Conservation (phyloP, 2,113 vertebrate species). For the Pandion haliaetus region DNA sequence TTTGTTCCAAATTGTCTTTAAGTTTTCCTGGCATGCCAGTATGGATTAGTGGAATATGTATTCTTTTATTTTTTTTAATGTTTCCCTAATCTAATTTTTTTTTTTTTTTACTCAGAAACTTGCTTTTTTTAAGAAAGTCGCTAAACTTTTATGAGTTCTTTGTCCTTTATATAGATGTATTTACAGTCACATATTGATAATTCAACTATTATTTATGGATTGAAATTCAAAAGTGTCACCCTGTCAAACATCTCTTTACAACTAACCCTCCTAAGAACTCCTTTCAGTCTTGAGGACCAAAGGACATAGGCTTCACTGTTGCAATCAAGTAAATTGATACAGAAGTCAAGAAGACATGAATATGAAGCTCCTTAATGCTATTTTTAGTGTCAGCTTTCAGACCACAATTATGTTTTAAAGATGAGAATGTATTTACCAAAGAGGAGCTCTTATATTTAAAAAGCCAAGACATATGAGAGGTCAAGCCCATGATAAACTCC, state of each 20-base stretch:
- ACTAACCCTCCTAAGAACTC: not conserved
- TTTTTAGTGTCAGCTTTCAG: slow-evolving; percentile 27
- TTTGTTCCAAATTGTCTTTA: slow-evolving; percentile 66
- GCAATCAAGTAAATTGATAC: slow-evolving; percentile 46
- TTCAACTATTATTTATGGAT: not conserved
- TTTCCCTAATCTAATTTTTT: not conserved
- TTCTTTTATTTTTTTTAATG: not conserved
- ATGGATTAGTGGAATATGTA: slow-evolving; percentile 33
- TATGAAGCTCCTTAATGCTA: slow-evolving; percentile 4
- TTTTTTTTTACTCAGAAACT: not conserved
- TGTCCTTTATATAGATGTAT: not conserved
- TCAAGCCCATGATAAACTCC: not conserved
- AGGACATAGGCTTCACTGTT: not conserved
- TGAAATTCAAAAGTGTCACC: not conserved
- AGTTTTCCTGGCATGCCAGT: slow-evolving; percentile 55
- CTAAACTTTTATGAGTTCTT: not conserved
- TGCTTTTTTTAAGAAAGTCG: not conserved
- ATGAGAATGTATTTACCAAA: not conserved
- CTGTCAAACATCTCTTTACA: not conserved
- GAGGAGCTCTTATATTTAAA: not conserved
- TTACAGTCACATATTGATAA: not conserved
- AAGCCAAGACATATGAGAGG: not conserved
- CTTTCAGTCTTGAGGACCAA: not conserved
- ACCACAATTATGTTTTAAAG: slow-evolving; percentile 2
- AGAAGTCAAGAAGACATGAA: slow-evolving; percentile 13